Evolutionary conservation across 2,797 vertebrate species (phyloP), one percentile per base, ranked within the genome.

Genomic region (Onychomys arenicola): DNA sequence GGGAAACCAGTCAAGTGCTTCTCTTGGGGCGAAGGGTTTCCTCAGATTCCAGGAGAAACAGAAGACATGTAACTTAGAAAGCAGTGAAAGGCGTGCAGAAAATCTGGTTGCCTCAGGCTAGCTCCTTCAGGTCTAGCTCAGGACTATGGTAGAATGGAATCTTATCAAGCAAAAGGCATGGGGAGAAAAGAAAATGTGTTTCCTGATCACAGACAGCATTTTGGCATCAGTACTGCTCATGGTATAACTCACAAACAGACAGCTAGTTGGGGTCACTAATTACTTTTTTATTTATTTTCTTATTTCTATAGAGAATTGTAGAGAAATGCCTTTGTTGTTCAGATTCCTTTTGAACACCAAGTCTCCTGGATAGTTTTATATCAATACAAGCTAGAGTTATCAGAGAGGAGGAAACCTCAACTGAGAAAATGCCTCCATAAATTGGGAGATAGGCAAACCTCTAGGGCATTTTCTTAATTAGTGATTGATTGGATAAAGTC

Each of bases 81-180:
- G 13, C 34, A 92, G 93, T 90, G 23, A 59, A 92, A 93, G 85
- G 88, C 82, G 52, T 37, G 2, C 17, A 89, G 84, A 80, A 34
- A 94, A 89, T 75, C 78, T 27, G 82, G 16, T 87, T 86, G 57
- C 86, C 82, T 88, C 34, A 69, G 16, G 67, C 76, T 65, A 25
- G 90, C 76, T 91, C 59, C 87, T 92, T 84, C 1, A 23, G 78
- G n/a, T n/a, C n/a, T n/a, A n/a, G n/a, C 52, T 29, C 43, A 91
- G 80, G 89, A 82, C 49, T 27, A 11, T 23, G 52, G 52, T 52
- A 32, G 40, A 91, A 90, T 32, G 63, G 46, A 97, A 63, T 46
- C 89, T 89, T 95, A 95, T 78, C 65, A 94, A 85, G 76, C 59
- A 89, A 95, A 89, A 67, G 82, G 61, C 40, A 85, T 87, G 89